Evolutionary conservation across 2,888 invertebrate species (phyloP).

Genomic region (Molanna angustata): DNA sequence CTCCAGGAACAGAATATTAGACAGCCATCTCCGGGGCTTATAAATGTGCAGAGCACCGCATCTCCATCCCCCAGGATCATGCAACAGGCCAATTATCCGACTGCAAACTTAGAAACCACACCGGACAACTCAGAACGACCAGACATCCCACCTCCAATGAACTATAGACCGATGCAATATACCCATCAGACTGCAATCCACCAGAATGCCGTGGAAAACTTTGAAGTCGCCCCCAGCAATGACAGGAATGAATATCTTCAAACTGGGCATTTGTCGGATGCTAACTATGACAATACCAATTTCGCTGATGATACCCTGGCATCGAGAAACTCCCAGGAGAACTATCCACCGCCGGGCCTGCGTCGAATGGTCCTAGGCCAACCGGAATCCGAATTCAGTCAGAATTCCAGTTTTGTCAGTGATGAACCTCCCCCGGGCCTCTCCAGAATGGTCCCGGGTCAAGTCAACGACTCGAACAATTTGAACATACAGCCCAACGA

Average conservation of each 20-base stretch:
- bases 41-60: conserved; percentile 35
- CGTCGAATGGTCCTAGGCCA: conserved; percentile 67
- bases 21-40: conserved; percentile 28
- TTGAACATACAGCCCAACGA: conserved; percentile 42
- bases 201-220: conserved; percentile 50
- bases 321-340: conserved; percentile 38
- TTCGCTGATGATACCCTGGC: conserved; percentile 18
- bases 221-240: conserved; percentile 63
- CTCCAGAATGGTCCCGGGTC: conserved; percentile 54
- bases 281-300: conserved; percentile 48
- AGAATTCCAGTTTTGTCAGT: conserved; percentile 41
- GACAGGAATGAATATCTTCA: conserved; percentile 76
- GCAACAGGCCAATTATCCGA: conserved; percentile 47
- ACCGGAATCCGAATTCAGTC: conserved; percentile 55
- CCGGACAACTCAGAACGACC: conserved; percentile 69
- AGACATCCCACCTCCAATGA: conserved; percentile 43
- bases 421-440: conserved; percentile 56
- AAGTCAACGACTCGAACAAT: conserved; percentile 47
- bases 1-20: conserved; percentile 36
- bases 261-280: conserved; percentile 69
- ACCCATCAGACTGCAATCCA: conserved; percentile 33
- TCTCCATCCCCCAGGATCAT: conserved; percentile 44
- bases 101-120: conserved; percentile 61
- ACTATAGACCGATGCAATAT: conserved; percentile 41
- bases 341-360: conserved; percentile 61